Evolutionary conservation across 2,113 vertebrate genomes (phyloP).

Genomic region (Microcebus lehilahytsara): DNA sequence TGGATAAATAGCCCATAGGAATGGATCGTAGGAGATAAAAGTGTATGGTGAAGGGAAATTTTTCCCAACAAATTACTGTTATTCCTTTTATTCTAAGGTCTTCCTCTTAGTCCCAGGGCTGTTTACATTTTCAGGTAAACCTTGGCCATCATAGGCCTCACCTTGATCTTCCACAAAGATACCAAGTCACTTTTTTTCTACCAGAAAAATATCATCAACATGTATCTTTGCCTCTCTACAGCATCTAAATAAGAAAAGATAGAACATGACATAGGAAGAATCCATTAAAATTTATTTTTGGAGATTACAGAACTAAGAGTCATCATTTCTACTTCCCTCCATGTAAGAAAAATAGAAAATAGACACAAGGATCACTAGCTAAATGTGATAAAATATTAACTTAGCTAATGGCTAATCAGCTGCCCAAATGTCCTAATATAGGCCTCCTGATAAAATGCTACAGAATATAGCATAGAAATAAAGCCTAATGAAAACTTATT

Average conservation of each 20-base stretch:
- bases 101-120: not conserved
- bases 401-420: constrained; percentile 57
- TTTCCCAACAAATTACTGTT: not conserved
- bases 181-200: not conserved
- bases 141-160: not conserved
- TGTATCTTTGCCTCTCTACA: not conserved
- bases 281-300: not conserved
- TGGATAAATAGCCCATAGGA: not conserved
- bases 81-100: not conserved
- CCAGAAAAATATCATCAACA: not conserved
- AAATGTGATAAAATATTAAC: constrained; percentile 40
- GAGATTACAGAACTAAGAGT: not conserved
- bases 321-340: not conserved
- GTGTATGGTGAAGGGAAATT: not conserved
- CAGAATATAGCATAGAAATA: constrained; percentile 9
- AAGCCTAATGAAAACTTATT: constrained; percentile 37
- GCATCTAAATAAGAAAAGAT: not conserved
- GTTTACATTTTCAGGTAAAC: not conserved
- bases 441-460: not conserved
- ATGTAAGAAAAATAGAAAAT: constrained; percentile 43
- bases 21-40: not conserved
- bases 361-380: constrained; percentile 32
- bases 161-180: not conserved
- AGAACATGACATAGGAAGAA: not conserved
- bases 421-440: not conserved